phyloP scores from a whole-genome alignment of 2,888 invertebrate species.

The Ceramica pisi region DNA sequence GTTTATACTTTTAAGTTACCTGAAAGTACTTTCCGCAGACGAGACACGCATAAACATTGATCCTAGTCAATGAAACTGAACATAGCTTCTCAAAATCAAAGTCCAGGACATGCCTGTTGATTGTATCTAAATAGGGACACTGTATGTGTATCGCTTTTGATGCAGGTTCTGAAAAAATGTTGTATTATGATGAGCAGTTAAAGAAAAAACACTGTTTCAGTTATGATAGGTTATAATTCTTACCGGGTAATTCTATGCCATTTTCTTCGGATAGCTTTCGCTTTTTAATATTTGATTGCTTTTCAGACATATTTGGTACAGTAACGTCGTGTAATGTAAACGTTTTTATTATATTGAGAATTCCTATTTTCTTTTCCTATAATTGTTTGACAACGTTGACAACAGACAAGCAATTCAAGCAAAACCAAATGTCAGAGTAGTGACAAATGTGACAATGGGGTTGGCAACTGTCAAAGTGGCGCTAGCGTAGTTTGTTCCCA shows the following conservation, averaged over 20 bases:
- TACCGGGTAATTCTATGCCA: slow-evolving; percentile 75
- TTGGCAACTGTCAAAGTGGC: no score
- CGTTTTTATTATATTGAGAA: background rate
- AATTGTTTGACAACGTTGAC: slow-evolving; percentile 35
- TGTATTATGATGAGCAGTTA: background rate
- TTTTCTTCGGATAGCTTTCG: slow-evolving; percentile 79
- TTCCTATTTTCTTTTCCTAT: background rate
- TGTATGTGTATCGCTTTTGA: slow-evolving; percentile 88
- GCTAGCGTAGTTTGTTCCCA: no score
- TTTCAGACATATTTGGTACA: slow-evolving; percentile 70
- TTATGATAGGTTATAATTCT: slow-evolving; percentile 66
- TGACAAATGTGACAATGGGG: no score
- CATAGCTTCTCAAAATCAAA: slow-evolving; percentile 99
- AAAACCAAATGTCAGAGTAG: background rate
- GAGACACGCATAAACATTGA: slow-evolving; percentile 99
- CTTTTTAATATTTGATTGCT: slow-evolving; percentile 69
- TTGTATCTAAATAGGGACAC: slow-evolving; percentile 99
- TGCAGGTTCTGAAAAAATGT: slow-evolving; percentile 75
- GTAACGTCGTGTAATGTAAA: background rate
- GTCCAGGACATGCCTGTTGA: slow-evolving; percentile 98
- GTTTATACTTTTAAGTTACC: slow-evolving; percentile 71
- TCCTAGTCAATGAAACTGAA: slow-evolving; percentile 98
- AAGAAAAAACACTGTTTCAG: background rate
- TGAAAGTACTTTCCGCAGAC: slow-evolving; percentile 99
- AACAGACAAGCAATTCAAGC: background rate